Evolutionary conservation across 2,113 vertebrate genomes (phyloP).

Genomic region (Mustelus asterias): DNA sequence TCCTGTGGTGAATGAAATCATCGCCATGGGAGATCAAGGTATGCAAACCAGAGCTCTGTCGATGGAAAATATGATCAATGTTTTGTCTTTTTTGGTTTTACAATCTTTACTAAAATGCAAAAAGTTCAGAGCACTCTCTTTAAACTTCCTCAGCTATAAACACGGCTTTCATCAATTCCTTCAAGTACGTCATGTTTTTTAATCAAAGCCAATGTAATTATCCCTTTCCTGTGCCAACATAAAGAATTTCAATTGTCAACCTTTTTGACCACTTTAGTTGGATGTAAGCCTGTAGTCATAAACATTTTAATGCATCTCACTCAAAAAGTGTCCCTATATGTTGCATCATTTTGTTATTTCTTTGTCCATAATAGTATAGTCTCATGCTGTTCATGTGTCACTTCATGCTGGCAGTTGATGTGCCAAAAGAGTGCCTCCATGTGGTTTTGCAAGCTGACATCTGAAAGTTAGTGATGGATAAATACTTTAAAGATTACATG

Average conservation of each 20-base stretch:
- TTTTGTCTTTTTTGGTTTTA: background rate
- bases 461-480: conserved; percentile 25
- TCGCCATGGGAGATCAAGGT: background rate
- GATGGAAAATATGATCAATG: background rate
- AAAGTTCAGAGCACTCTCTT: background rate
- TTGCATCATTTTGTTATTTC: background rate
- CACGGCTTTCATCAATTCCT: background rate
- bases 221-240: background rate
- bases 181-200: background rate
- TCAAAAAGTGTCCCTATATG: background rate
- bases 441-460: background rate
- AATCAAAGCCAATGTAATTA: background rate
- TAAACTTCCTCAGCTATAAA: background rate
- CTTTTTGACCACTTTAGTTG: background rate
- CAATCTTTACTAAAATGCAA: background rate
- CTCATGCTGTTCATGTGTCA: background rate
- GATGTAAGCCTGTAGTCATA: background rate
- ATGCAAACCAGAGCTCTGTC: background rate
- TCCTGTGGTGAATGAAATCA: background rate
- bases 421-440: conserved; percentile 9
- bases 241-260: background rate
- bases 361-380: background rate
- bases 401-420: background rate
- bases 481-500: conserved; percentile 24
- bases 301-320: background rate